Base-by-base conservation (phyloP, 2,888 invertebrate genomes). In the Xanthia togata region DNA sequence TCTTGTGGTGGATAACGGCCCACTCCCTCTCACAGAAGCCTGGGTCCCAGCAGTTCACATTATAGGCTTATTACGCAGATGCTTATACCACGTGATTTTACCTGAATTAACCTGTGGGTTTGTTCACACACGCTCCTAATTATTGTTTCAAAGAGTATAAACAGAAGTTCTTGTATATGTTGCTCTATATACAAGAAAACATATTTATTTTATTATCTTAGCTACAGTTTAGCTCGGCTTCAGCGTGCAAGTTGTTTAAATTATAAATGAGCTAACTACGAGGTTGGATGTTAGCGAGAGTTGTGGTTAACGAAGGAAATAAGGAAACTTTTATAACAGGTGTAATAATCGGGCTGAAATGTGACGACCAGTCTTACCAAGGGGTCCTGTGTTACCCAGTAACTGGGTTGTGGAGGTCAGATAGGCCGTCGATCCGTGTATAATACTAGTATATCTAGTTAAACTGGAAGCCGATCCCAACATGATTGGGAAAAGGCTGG, bases 241-340 rank as follows among this genome's bases (percentile, higher is more conserved):
- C 41, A 47, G 26, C 17, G 31, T 38, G 55, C 26, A 79, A 69
- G 23, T 53, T 23, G 35, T 23, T 64, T 41, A 1, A 44, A 53
- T 26, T 63, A 64, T 59, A n/a, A 44, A 72, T 47, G 23, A 57
- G 41, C 20, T 38, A 31, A n/a, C 38, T 59, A 72, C 23, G 2
- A 57, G n/a, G 20, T 23, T 6, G 38, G 31, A 50, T 50, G 41
- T 31, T 17, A 26, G 12, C 5, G 31, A 1, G 35, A 53, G 20
- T 53, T 26, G 41, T 50, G 23, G 50, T n/a, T 23, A 59, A 23
- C 50, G 12, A 23, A 23, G 35, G 5, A 41, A 72, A 57, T 64
- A 41, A 41, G 53, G 20, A 62, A 35, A 79, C 41, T 44, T 76
- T 47, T 44, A 23, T 11, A 31, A 70, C 26, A 26, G 5, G 8